Conservation (phyloP, 2,113 vertebrate species). For the Baryphthengus martii region DNA sequence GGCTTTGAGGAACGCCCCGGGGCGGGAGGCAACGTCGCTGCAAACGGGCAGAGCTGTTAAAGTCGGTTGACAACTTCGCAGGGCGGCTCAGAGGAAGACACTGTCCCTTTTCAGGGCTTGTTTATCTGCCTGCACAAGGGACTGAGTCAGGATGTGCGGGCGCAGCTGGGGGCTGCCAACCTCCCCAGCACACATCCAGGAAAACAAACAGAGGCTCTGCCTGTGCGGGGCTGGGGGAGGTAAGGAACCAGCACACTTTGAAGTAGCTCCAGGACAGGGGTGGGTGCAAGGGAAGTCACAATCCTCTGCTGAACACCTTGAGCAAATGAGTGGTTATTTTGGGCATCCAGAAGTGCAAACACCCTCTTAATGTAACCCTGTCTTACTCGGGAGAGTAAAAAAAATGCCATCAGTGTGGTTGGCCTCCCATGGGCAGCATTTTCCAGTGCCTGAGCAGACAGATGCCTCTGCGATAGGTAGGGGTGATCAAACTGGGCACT, state of each 20-base stretch:
- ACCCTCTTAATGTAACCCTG: slow-evolving; percentile 35
- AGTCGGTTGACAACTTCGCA: not conserved
- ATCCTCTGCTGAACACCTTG: not conserved
- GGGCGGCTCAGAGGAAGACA: not conserved
- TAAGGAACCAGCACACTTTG: not conserved
- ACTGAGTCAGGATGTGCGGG: not conserved
- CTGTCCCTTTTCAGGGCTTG: not conserved
- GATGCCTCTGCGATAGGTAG: not conserved
- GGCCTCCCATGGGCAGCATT: not conserved
- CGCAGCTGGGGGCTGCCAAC: not conserved
- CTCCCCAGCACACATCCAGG: slow-evolving; percentile 18
- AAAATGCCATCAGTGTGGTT: not conserved
- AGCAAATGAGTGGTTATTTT: slow-evolving; percentile 34
- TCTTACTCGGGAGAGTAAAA: not conserved
- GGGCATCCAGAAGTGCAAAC: not conserved
- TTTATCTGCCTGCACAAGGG: slow-evolving; percentile 17
- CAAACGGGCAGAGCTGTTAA: not conserved
- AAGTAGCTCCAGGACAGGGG: not conserved
- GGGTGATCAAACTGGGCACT: not conserved
- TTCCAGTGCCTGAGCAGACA: slow-evolving; percentile 10
- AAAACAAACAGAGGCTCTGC: slow-evolving; percentile 27
- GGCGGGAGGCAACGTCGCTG: not conserved
- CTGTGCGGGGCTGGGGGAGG: not conserved
- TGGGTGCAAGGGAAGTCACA: not conserved
- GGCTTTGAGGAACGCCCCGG: not conserved